Percentiles rank a stretch among this genome's conserved stretches.
phyloP scores from a whole-genome alignment of 2,888 invertebrate species.

The Nomada ruficornis region DNA sequence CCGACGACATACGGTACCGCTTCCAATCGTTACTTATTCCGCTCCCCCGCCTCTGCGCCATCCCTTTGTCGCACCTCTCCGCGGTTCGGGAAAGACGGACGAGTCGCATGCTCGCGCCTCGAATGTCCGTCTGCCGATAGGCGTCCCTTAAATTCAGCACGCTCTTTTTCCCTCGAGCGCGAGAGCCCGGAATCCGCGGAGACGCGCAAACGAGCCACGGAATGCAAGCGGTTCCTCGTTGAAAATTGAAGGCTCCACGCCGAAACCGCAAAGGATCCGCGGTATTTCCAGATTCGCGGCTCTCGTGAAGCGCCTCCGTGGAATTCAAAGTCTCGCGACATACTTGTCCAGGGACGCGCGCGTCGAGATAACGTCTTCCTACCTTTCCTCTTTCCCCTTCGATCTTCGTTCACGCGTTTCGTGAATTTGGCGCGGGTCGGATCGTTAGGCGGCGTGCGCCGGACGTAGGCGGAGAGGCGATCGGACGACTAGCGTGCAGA shows the following conservation, averaged over 20 bases:
- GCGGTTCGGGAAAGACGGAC: constrained; percentile 33
- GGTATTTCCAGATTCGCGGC: constrained; percentile 43
- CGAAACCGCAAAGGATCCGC: constrained; percentile 15
- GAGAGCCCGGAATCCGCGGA: constrained; percentile 34
- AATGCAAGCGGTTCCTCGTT: constrained; percentile 45
- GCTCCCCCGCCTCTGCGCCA: constrained; percentile 4
- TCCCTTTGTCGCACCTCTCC: constrained; percentile 13
- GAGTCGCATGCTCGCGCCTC: constrained; percentile 9
- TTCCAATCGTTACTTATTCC: constrained; percentile 58
- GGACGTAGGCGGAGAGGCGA: constrained; percentile 26
- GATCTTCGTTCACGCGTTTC: not conserved
- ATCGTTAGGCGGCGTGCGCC: constrained; percentile 16
- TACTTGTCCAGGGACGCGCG: constrained; percentile 15
- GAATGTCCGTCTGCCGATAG: constrained; percentile 16
- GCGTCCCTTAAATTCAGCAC: constrained; percentile 50
- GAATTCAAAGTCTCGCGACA: constrained; percentile 23
- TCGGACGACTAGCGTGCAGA: not conserved
- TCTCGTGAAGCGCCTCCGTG: not conserved
- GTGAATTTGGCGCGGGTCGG: constrained; percentile 19
- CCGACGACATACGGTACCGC: no score
- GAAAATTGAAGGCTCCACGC: constrained; percentile 39
- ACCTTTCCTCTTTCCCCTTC: not conserved
- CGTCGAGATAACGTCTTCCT: constrained; percentile 3
- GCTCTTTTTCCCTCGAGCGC: constrained; percentile 7
- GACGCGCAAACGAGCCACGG: constrained; percentile 34